Percentiles rank a stretch among this genome's conserved stretches.
These are phyloP conservation scores for Eonycteris spelaea DNA, from an alignment of 2,113 vertebrate genomes.

Conservation along the genomic window DNA sequence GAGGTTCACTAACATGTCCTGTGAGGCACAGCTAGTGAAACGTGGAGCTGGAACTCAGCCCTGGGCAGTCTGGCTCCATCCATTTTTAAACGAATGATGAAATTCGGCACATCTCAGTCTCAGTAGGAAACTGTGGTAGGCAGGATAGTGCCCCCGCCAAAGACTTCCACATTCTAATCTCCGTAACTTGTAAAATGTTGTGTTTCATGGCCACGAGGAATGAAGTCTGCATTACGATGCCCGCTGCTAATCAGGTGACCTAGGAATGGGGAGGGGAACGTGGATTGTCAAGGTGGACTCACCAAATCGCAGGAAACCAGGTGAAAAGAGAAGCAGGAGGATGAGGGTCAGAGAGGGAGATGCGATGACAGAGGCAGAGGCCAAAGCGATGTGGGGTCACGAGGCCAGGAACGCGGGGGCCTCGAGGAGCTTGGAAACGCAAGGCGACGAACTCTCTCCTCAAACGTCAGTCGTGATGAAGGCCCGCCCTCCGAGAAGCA, in stretches of 20 bases:
- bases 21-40: fast-evolving
- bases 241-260: not conserved
- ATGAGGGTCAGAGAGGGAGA: not conserved
- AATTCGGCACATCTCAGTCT: not conserved
- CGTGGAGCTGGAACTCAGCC: not conserved
- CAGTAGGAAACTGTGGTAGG: fast-evolving
- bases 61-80: not conserved
- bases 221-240: not conserved
- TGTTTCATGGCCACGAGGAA: not conserved
- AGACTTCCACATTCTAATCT: not conserved
- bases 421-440: not conserved
- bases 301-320: not conserved
- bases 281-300: not conserved
- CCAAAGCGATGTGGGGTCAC: fast-evolving
- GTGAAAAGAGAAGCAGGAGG: not conserved
- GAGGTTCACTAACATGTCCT: fast-evolving
- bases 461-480: not conserved
- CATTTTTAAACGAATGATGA: not conserved
- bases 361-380: not conserved
- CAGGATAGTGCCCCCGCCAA: not conserved
- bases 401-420: fast-evolving
- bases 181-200: not conserved
- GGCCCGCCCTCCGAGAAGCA: not conserved
- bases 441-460: too few relatives aligned
- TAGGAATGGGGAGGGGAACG: not conserved